Conservation (phyloP, 2,797 vertebrate species). For the Sciaenops ocellatus region DNA sequence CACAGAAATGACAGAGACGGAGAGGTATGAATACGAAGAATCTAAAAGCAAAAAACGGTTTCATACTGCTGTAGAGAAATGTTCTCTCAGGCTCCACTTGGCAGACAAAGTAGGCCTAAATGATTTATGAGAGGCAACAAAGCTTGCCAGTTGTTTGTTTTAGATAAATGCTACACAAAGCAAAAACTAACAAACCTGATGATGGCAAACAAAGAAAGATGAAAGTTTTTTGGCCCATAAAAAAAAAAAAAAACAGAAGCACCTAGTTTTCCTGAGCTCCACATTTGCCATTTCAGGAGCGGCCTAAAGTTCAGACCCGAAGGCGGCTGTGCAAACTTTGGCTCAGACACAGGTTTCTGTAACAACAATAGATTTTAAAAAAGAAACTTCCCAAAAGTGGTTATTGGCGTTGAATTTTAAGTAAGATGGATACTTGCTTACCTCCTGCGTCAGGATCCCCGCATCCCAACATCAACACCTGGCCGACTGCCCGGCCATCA, state of each 20-base stretch:
- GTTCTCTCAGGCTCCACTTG: slow-evolving; percentile 69
- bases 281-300: slow-evolving; percentile 21
- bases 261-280: slow-evolving; percentile 26
- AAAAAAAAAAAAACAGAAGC: slow-evolving; percentile 6
- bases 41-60: slow-evolving; percentile 51
- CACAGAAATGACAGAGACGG: slow-evolving; percentile 27
- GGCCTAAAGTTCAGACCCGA: slow-evolving; percentile 38
- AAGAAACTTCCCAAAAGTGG: slow-evolving; percentile 36
- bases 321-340: slow-evolving; percentile 21
- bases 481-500: slow-evolving; percentile 67
- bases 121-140: slow-evolving; percentile 76
- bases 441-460: slow-evolving; percentile 63
- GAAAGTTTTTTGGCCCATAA: slow-evolving; percentile 27
- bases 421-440: slow-evolving; percentile 61
- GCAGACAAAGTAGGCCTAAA: slow-evolving; percentile 75
- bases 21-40: slow-evolving; percentile 37
- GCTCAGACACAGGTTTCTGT: slow-evolving; percentile 10
- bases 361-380: slow-evolving; percentile 25
- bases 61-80: slow-evolving; percentile 53
- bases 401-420: slow-evolving; percentile 8
- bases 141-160: slow-evolving; percentile 75
- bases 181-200: slow-evolving; percentile 66
- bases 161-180: slow-evolving; percentile 74
- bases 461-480: slow-evolving; percentile 69
- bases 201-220: slow-evolving; percentile 53